Conservation (phyloP, 2,888 invertebrate genomes). For the Acronicta psi region DNA sequence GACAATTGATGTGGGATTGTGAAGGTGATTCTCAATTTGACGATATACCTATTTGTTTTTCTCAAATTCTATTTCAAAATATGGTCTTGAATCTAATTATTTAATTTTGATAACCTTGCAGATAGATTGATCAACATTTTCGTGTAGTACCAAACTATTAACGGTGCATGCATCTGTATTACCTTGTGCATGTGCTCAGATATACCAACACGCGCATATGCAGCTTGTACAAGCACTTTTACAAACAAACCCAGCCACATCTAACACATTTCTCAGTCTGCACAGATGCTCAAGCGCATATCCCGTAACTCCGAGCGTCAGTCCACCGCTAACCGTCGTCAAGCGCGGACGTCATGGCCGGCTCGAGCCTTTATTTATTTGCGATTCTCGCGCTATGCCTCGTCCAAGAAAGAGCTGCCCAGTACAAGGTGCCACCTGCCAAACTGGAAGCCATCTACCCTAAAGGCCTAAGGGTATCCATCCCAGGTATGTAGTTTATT, state of each 20-base stretch:
- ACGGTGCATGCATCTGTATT: too few relatives aligned
- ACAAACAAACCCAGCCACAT: slow-evolving; percentile 11
- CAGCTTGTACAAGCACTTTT: not conserved
- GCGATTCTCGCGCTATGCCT: slow-evolving; percentile 54
- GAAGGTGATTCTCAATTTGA: too few relatives aligned
- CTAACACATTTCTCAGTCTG: slow-evolving; percentile 27
- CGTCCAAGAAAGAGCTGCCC: slow-evolving; percentile 56
- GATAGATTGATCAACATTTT: too few relatives aligned
- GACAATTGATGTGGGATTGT: too few relatives aligned
- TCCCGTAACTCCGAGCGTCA: slow-evolving; percentile 44
- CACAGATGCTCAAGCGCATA: slow-evolving; percentile 60
- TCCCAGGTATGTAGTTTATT: slow-evolving; percentile 67
- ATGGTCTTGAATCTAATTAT: too few relatives aligned
- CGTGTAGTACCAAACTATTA: too few relatives aligned
- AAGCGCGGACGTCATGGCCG: slow-evolving; percentile 66
- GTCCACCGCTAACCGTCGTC: slow-evolving; percentile 57
- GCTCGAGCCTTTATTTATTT: slow-evolving; percentile 52
- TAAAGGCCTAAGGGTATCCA: slow-evolving; percentile 89
- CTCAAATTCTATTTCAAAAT: too few relatives aligned
- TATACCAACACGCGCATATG: not conserved
- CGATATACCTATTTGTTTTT: too few relatives aligned
- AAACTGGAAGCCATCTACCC: slow-evolving; percentile 89
- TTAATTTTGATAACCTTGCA: too few relatives aligned
- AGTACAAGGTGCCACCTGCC: slow-evolving; percentile 85
- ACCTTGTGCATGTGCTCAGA: too few relatives aligned